Evolutionary conservation across 2,888 invertebrate genomes (phyloP).

Genomic region (Melitaea athalia): DNA sequence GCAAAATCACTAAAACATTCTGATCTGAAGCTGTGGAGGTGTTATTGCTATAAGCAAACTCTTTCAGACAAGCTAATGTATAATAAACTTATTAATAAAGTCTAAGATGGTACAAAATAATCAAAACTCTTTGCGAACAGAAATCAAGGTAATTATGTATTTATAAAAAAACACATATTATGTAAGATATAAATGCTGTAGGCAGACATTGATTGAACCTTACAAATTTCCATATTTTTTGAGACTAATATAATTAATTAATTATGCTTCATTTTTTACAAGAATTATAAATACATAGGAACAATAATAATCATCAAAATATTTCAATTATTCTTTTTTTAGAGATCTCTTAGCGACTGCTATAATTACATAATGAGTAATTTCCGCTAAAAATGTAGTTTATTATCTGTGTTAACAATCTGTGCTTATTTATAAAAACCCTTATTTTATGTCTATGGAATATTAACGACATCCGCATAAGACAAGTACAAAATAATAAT

Average conservation of each 20-base stretch:
- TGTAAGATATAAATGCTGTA: no score
- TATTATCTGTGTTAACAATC: conserved; percentile 2
- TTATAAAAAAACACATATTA: no score
- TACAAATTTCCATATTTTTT: no score
- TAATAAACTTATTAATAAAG: no score
- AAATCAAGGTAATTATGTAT: no score
- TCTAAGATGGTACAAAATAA: no score
- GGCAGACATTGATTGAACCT: no score
- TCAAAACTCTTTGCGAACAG: no score
- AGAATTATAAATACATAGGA: not conserved
- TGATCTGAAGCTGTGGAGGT: no score
- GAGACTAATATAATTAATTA: not conserved
- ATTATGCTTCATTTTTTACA: not conserved
- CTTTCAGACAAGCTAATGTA: no score
- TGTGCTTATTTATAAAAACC: conserved; percentile 13
- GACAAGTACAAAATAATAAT: conserved; percentile 4
- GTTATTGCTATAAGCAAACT: no score
- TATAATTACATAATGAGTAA: not conserved
- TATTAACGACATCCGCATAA: conserved; percentile 27
- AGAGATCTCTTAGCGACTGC: not conserved
- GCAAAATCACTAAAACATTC: no score
- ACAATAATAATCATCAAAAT: not conserved
- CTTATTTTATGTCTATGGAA: conserved; percentile 13
- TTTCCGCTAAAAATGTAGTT: not conserved
- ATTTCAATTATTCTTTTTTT: not conserved